These are phyloP conservation scores for Loris lydekkerianus DNA, from an alignment of 2,797 vertebrate genomes.

Conservation along the genomic window DNA sequence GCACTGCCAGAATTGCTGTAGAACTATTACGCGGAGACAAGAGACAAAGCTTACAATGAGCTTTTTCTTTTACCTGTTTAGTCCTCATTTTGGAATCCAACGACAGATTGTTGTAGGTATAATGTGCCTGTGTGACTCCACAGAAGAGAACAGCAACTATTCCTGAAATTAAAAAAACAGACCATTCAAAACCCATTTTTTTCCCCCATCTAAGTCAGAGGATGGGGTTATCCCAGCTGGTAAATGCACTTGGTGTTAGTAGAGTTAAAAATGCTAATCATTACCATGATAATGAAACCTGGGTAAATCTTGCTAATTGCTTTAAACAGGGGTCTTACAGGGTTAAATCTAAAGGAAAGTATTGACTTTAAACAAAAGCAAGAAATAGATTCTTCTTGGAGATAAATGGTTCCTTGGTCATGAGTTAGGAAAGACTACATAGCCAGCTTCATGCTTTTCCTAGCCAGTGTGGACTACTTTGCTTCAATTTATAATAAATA, in stretches of 20 bases:
- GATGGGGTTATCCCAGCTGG: neutral
- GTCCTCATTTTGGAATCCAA: slow-evolving; percentile 91
- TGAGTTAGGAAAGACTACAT: neutral
- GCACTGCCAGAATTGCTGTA: neutral
- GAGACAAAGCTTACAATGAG: slow-evolving; percentile 14
- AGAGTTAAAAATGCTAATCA: neutral
- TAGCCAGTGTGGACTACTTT: neutral
- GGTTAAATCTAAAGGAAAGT: neutral
- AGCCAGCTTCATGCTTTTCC: neutral
- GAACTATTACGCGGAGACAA: slow-evolving; percentile 31
- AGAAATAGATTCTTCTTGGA: slow-evolving; percentile 1
- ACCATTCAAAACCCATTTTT: slow-evolving; percentile 32
- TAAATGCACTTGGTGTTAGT: neutral
- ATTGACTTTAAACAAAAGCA: neutral
- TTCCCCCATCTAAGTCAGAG: slow-evolving; percentile 10
- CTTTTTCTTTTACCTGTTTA: slow-evolving; percentile 90
- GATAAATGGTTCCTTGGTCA: neutral
- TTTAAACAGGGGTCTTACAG: neutral
- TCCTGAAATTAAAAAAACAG: slow-evolving; percentile 88
- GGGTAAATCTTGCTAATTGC: neutral
- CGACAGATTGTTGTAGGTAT: slow-evolving; percentile 93
- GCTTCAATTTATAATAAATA: neutral
- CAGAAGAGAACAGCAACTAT: slow-evolving; percentile 95
- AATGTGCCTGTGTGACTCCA: slow-evolving; percentile 93
- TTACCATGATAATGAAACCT: neutral